Conservation (phyloP, 2,888 invertebrate species). For the Odontothrips loti region DNA sequence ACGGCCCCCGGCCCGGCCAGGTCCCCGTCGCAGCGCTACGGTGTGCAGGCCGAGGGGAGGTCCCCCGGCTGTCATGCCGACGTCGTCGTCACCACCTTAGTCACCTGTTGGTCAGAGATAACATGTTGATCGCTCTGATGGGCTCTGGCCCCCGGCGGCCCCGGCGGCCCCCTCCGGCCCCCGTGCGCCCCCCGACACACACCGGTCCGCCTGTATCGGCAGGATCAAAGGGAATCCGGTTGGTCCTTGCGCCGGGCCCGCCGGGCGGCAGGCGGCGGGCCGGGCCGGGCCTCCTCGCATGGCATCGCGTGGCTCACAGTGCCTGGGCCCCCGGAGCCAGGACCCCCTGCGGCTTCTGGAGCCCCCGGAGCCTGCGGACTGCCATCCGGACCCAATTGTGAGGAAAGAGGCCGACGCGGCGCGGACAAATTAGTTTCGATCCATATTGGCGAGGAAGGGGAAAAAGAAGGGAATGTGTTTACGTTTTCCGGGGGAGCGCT, state of each 20-base stretch:
- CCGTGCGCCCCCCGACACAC: background rate
- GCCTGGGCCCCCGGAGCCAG: background rate
- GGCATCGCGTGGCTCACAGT: background rate
- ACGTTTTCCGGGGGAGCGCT: too few relatives aligned
- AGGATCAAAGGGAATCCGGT: background rate
- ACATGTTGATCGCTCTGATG: background rate
- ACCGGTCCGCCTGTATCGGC: background rate
- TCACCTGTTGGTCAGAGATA: slow-evolving; percentile 16
- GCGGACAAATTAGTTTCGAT: background rate
- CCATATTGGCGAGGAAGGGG: background rate
- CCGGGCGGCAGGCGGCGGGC: background rate
- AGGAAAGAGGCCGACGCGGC: background rate
- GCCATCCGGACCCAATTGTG: background rate
- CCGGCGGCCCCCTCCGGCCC: background rate
- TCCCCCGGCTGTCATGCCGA: background rate
- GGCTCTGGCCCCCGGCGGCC: background rate
- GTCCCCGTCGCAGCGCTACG: too few relatives aligned
- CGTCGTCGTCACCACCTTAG: background rate
- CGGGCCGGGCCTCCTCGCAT: background rate
- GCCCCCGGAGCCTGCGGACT: background rate
- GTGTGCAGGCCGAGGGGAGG: too few relatives aligned
- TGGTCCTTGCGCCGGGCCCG: background rate
- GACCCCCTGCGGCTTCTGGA: background rate
- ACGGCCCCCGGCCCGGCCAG: too few relatives aligned
- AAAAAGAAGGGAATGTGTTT: too few relatives aligned